Evolutionary conservation across 1,140 invertebrate species (phyloP).

Genomic region (Zaprionus gabonicus): DNA sequence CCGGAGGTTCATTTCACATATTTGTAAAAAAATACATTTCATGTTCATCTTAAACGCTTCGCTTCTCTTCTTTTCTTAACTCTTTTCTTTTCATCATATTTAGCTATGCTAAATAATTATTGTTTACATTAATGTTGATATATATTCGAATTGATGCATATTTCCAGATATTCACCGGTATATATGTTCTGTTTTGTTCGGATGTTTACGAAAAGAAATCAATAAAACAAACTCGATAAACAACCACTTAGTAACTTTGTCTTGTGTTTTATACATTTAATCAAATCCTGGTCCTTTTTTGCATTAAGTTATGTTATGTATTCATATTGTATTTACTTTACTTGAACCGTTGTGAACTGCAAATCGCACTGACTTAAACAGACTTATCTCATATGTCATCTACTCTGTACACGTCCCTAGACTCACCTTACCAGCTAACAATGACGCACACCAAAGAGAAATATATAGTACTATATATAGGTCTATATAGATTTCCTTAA

Average conservation of each 20-base stretch:
- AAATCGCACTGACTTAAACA: conserved; percentile 38
- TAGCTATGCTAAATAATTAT: conserved; percentile 80
- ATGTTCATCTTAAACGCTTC: conserved; percentile 48
- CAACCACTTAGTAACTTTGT: conserved; percentile 15
- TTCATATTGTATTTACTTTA: conserved; percentile 17
- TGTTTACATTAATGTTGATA: conserved; percentile 71
- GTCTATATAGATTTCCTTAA: conserved; percentile 17
- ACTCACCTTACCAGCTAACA: conserved; percentile 57
- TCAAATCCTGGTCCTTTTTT: conserved; percentile 72
- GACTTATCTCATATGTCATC: conserved; percentile 38
- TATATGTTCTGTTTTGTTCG: conserved; percentile 5
- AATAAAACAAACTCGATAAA: conserved; percentile 16
- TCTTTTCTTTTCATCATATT: conserved; percentile 43
- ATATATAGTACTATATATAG: conserved; percentile 14
- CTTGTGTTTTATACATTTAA: conserved; percentile 58
- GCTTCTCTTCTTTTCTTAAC: conserved; percentile 19
- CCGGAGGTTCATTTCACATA: conserved; percentile 78
- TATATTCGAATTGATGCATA: conserved; percentile 56
- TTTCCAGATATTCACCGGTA: conserved; percentile 51
- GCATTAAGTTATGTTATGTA: conserved; percentile 17
- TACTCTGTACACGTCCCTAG: conserved; percentile 40
- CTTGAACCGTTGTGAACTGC: conserved; percentile 26
- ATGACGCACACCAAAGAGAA: conserved; percentile 56
- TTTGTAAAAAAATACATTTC: conserved; percentile 80
- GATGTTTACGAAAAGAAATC: conserved; percentile 46